Base-by-base conservation (phyloP, 1,140 invertebrate genomes). In the Aphelenchoides fujianensis region DNA sequence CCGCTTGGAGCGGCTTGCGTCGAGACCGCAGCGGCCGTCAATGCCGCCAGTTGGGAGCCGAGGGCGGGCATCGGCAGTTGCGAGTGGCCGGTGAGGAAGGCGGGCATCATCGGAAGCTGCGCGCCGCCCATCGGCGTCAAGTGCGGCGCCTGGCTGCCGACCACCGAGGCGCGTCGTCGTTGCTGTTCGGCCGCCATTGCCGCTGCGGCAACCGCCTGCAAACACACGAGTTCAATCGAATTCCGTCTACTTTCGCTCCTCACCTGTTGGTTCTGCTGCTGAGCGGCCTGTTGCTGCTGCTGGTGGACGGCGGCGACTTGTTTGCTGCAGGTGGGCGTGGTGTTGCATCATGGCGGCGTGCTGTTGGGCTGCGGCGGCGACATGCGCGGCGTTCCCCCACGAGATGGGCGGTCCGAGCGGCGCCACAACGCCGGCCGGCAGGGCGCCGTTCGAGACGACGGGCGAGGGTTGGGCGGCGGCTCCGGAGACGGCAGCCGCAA, bases 221-320 rank as follows among this genome's bases (percentile, higher is more conserved):
- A 48, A 48, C 41, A 48, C 23, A 48, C 12, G 41, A 48, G 23
- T 48, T 48, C 41, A 23, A 48, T 48, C 23, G 41, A 16, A 16
- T n/a, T n/a, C n/a, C n/a, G n/a, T n/a, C n/a, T 23, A 23, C 12
- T 48, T 48, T 12, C 23, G 12, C 23, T 48, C 23, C 41, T 48
- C 41, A 59, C 55, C 34, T 59, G 55, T 59, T 59, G 55, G 5
- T 59, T n/a, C n/a, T n/a, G 5, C 23, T 48, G 41, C 41, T 48
- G 41, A 48, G 19, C 55, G 55, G 5, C 55, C 23, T 16, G 5
- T 59, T 59, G 55, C 55, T n/a, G n/a, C n/a, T n/a, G n/a, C n/a
- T n/a, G n/a, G n/a, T n/a, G n/a, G n/a, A n/a, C n/a, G n/a, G n/a
- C n/a, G n/a, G 34, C 23, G 41, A 12, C 41, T 48, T 59, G 28